These are phyloP conservation scores for Leucosticte australis DNA, from an alignment of 2,113 vertebrate species.

Conservation along the genomic window DNA sequence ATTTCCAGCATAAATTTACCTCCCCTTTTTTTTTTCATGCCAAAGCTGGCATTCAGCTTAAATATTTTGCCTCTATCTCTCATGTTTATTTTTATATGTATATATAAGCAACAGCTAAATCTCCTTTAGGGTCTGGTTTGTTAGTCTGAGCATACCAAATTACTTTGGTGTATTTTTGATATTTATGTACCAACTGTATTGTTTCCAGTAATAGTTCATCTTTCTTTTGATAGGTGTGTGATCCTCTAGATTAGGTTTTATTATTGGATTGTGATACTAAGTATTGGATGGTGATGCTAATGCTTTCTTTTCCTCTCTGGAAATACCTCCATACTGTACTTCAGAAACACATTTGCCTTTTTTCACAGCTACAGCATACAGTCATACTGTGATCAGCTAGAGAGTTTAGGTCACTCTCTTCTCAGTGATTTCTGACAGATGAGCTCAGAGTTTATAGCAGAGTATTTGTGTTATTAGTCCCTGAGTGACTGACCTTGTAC, in stretches of 20 bases:
- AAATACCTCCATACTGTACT: not conserved
- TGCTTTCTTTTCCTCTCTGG: not conserved
- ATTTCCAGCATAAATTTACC: not conserved
- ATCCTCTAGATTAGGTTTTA: not conserved
- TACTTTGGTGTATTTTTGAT: not conserved
- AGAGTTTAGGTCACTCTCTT: slow-evolving; percentile 49
- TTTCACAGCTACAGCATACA: not conserved
- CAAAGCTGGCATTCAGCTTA: not conserved
- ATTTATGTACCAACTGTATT: not conserved
- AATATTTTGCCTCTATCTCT: not conserved
- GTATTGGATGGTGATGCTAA: not conserved
- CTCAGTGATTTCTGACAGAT: slow-evolving; percentile 50
- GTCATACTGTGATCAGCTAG: slow-evolving; percentile 18
- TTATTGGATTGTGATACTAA: not conserved
- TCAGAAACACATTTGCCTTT: not conserved
- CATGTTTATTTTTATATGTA: not conserved
- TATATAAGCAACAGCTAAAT: not conserved
- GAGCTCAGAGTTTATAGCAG: slow-evolving; percentile 31
- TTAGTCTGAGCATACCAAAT: not conserved
- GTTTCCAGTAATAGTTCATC: not conserved
- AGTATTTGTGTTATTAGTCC: slow-evolving; percentile 57
- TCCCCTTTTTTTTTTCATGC: not conserved
- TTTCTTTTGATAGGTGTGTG: not conserved
- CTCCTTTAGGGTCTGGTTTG: not conserved
- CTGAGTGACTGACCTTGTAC: slow-evolving; percentile 58